Evolutionary conservation across 2,888 invertebrate genomes (phyloP), one percentile per base, ranked within the genome.

Genomic region (Eristalinus sepulchralis): DNA sequence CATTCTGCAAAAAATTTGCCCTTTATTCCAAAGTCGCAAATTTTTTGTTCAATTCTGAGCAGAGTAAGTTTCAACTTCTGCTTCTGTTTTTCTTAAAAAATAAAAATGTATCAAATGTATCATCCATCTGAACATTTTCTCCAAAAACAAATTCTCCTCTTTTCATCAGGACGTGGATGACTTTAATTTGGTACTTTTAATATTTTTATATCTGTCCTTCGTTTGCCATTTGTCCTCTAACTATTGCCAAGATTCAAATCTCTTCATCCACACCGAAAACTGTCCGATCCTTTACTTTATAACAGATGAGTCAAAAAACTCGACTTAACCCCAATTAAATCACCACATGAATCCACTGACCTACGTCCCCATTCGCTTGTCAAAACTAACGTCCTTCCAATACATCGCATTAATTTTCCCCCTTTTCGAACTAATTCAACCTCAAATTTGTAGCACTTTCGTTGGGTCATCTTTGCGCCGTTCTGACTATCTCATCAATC

Each of bases 401-500:
- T 47, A 47, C 17, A 17, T 47, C 47, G 17, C 47, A 47, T 47
- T 9, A 47, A 27, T 27, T 47, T 47, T 47, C 17, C 47, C 47
- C 17, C 17, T 8, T 47, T 47, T 17, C 8, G 2, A 47, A 47
- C 47, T 1, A 17, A 8, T 17, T 2, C 17, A 1, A 47, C 47
- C 17, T 47, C 47, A 47, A 47, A 47, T 47, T 47, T 47, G 47
- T 47, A 47, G 47, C 47, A 47, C 47, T 47, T 47, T 47, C 47
- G 8, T 6, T 47, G 17, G 47, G 47, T 17, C 47, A 8, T 17
- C 17, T 47, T n/a, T 27, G 27, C 27, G 27, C 2, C 27, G 27
- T 27, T 27, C 27, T 27, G 39, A 47, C 47, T 47, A 70, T 13
- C 47, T 80, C 83, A 85, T 85, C 72, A 85, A 85, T 85, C 84